A percentile compares a stretch with the other conserved stretches of the same genome.
These are phyloP conservation scores for Tauraco hartlaubi DNA, from an alignment of 2,797 vertebrate species.

Conservation along the genomic window DNA sequence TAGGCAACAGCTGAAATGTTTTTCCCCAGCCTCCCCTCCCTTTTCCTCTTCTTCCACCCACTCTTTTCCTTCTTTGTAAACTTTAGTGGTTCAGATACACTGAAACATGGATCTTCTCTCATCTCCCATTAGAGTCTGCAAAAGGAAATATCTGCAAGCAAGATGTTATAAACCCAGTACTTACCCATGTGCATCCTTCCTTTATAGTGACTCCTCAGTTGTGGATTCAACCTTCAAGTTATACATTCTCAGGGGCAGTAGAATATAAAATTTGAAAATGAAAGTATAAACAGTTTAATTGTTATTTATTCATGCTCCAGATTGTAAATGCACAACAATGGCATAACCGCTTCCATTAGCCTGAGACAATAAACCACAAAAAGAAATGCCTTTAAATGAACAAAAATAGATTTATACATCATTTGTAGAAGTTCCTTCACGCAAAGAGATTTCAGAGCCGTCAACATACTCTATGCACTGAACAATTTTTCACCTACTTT, in stretches of 20 bases:
- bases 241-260: not conserved
- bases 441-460: not conserved
- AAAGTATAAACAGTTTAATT: constrained; percentile 1
- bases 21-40: not conserved
- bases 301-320: not conserved
- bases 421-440: not conserved
- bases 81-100: constrained; percentile 24
- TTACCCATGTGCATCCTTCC: not conserved
- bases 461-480: not conserved
- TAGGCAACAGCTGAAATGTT: not conserved
- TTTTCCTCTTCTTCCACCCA: constrained; percentile 29
- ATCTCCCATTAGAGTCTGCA: not conserved
- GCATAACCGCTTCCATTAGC: not conserved
- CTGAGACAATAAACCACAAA: not conserved
- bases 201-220: not conserved
- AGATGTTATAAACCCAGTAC: not conserved
- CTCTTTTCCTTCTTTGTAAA: constrained; percentile 39
- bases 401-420: not conserved
- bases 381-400: constrained; percentile 18
- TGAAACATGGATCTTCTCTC: not conserved
- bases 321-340: not conserved
- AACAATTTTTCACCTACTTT: not conserved
- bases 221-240: not conserved
- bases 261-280: not conserved
- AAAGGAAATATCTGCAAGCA: constrained; percentile 38